Evolutionary conservation across 2,797 vertebrate genomes (phyloP), one percentile per base, ranked within the genome.

Genomic region (Leptatherina wallacei): DNA sequence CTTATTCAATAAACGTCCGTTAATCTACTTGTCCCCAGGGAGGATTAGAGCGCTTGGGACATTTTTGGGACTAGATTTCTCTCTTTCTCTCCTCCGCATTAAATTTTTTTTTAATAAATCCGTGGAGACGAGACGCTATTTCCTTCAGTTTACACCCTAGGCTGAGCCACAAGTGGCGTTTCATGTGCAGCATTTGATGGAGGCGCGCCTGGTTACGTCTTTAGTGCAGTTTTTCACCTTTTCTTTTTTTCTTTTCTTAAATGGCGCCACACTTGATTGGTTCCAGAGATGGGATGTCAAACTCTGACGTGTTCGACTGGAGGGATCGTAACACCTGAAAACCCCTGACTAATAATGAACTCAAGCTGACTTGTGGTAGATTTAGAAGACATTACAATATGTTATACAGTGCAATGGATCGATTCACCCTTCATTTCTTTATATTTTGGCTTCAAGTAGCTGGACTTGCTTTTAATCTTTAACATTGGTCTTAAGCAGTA

Each of bases 11-110:
- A 65, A 69, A 30, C 11, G 60, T 60, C 75, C 74, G 4, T 49
- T 91, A 90, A 89, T 88, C 89, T 84, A 88, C 84, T 85, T 88
- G 82, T 84, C 82, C 78, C 73, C 16, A 66, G 69, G 72, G 69
- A 79, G 88, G 89, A 90, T 90, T 89, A 90, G 27, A 71, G 87
- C 65, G 18, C 11, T 6, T 24, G 57, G 86, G 79, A 86, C 88
- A 85, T 84, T 78, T 51, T 80, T 72, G 29, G 72, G 61, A 73
- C 63, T 51, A 24, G 57, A 7, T 77, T 55, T 27, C 6, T 24
- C 22, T 7, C 2, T 22, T 18, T 18, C 38, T 33, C 2, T 42
- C n/a, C 44, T 51, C 47, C 3, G 16, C 56, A 58, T 63, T n/a
- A n/a, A n/a, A n/a, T n/a, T n/a, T n/a, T n/a, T n/a, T n/a, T n/a